Evolutionary conservation across 2,797 vertebrate species (phyloP).

Genomic region (Muscicapa comitata): DNA sequence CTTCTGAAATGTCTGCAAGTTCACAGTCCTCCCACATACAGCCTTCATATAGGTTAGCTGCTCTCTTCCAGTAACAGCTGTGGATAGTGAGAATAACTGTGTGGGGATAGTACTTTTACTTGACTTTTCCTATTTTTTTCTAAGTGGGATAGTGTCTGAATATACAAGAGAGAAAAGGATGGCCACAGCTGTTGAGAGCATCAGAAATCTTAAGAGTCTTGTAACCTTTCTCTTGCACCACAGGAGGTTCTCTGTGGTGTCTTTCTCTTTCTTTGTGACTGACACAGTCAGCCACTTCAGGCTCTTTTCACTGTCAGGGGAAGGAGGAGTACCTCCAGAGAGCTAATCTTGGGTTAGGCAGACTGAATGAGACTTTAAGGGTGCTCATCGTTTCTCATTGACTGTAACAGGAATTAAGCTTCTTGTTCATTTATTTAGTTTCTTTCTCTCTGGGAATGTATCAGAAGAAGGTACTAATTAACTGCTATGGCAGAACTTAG

Average conservation of each 20-base stretch:
- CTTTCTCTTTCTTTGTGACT: constrained; percentile 9
- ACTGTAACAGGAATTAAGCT: constrained; percentile 18
- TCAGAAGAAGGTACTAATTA: neutral
- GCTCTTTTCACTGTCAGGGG: neutral
- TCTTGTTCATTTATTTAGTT: constrained; percentile 16
- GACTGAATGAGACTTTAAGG: neutral
- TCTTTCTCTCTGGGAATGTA: neutral
- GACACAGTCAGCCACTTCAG: neutral
- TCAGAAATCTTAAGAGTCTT: neutral
- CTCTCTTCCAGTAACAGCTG: constrained; percentile 51
- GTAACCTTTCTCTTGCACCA: neutral
- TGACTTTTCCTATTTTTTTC: constrained; percentile 22
- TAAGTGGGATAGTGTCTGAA: neutral
- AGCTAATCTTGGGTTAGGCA: neutral
- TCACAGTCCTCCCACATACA: constrained; percentile 47
- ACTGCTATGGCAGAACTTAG: neutral
- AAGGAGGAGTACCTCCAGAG: neutral
- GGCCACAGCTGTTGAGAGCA: constrained; percentile 24
- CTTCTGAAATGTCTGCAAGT: constrained; percentile 55
- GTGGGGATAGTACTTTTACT: constrained; percentile 27
- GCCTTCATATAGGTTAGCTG: constrained; percentile 45
- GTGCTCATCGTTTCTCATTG: neutral
- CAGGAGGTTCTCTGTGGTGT: constrained; percentile 23
- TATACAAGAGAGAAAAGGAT: neutral
- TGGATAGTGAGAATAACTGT: constrained; percentile 50